Evolutionary conservation across 2,113 vertebrate species (phyloP).

Genomic region (Guaruba guarouba): DNA sequence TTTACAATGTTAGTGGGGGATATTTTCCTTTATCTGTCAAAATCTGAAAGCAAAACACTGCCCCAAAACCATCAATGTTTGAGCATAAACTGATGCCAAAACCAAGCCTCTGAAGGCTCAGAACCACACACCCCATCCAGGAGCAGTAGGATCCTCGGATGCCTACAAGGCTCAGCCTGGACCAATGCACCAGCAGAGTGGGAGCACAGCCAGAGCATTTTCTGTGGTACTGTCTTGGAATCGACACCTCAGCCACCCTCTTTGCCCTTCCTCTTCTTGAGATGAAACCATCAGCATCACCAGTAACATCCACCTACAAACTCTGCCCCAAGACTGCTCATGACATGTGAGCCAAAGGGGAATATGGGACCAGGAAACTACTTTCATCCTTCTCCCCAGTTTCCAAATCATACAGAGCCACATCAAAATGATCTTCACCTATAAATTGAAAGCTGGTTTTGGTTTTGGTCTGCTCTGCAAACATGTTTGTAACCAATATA

Average conservation of each 20-base stretch:
- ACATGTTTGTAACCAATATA: neutral
- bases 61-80: neutral
- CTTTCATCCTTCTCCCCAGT: neutral
- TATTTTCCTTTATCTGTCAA: conserved; percentile 10
- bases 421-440: neutral
- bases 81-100: neutral
- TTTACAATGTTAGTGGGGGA: neutral
- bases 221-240: neutral
- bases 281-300: neutral
- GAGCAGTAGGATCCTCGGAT: neutral
- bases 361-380: rapidly evolving
- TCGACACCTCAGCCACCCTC: neutral
- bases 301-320: neutral
- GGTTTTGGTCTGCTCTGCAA: neutral
- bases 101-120: neutral
- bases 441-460: neutral
- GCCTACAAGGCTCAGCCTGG: rapidly evolving
- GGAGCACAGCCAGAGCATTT: neutral
- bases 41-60: conserved; percentile 43
- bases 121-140: neutral
- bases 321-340: neutral
- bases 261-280: neutral
- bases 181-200: rapidly evolving
- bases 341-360: neutral
- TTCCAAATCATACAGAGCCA: neutral